These are phyloP conservation scores for Heterodera carotae DNA, from an alignment of 1,140 invertebrate genomes.

Conservation along the genomic window DNA sequence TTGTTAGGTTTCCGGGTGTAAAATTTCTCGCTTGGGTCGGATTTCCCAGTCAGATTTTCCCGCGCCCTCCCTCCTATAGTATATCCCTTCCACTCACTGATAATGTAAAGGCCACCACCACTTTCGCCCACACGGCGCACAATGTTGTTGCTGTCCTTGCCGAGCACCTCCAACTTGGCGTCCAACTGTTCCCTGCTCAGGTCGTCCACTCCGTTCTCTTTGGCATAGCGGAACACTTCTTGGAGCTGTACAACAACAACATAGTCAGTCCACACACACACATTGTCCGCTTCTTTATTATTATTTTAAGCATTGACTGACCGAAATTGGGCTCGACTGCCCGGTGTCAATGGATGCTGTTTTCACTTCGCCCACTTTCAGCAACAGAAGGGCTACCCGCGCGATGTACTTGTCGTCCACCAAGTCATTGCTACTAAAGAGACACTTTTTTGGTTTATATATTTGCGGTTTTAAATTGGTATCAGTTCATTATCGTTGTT, in stretches of 20 bases:
- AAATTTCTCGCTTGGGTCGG: too few relatives aligned
- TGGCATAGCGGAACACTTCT: conserved; percentile 38
- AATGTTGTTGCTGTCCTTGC: conserved; percentile 34
- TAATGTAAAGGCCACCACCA: conserved; percentile 49
- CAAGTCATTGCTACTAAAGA: conserved; percentile 21
- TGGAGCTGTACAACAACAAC: conserved; percentile 36
- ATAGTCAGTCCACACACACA: too few relatives aligned
- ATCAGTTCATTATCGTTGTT: too few relatives aligned
- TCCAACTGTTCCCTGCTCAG: conserved; percentile 18
- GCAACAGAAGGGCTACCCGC: conserved; percentile 32
- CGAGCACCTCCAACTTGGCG: conserved; percentile 26
- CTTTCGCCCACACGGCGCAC: conserved; percentile 48
- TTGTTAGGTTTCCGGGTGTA: too few relatives aligned
- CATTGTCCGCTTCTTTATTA: too few relatives aligned
- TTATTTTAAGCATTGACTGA: too few relatives aligned
- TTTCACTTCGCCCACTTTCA: conserved; percentile 40
- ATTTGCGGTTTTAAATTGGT: too few relatives aligned
- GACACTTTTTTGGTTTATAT: background rate
- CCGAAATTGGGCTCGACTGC: conserved; percentile 42
- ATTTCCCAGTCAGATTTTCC: too few relatives aligned
- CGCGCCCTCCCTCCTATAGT: too few relatives aligned
- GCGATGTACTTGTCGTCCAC: conserved; percentile 31
- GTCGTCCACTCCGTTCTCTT: conserved; percentile 26
- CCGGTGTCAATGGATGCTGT: background rate
- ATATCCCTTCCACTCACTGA: too few relatives aligned